Evolutionary conservation across 1,140 invertebrate species (phyloP).

Genomic region (Diabrotica virgifera): DNA sequence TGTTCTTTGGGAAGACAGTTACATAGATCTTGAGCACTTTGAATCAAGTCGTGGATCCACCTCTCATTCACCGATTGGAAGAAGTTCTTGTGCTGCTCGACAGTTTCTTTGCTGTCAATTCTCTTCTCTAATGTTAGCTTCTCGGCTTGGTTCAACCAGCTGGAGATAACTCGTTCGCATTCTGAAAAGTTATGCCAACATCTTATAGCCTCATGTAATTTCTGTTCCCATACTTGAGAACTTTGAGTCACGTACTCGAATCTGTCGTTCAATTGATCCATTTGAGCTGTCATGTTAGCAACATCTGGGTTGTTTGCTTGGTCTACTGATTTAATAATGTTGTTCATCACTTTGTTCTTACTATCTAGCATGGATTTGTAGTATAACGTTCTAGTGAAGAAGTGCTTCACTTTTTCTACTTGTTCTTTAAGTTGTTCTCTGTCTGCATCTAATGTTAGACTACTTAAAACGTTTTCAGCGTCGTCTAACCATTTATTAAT

Average conservation of each 20-base stretch:
- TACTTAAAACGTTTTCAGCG: slow-evolving; percentile 70
- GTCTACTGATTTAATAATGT: slow-evolving; percentile 76
- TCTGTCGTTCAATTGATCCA: slow-evolving; percentile 79
- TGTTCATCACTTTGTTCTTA: slow-evolving; percentile 91
- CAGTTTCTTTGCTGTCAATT: slow-evolving; percentile 74
- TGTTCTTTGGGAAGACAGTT: slow-evolving; percentile 64
- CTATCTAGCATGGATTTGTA: slow-evolving; percentile 92
- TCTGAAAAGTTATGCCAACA: slow-evolving; percentile 85
- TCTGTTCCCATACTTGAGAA: slow-evolving; percentile 74
- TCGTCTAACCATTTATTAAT: slow-evolving; percentile 81
- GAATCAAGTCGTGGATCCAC: slow-evolving; percentile 76
- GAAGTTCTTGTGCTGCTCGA: slow-evolving; percentile 79
- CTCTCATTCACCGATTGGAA: slow-evolving; percentile 81
- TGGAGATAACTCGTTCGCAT: slow-evolving; percentile 72
- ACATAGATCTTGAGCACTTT: slow-evolving; percentile 76
- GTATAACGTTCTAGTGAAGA: slow-evolving; percentile 84
- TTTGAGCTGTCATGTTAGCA: slow-evolving; percentile 63
- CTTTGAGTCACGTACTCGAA: slow-evolving; percentile 72
- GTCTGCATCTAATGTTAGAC: slow-evolving; percentile 62
- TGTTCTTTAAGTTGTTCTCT: slow-evolving; percentile 70
- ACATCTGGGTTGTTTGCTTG: slow-evolving; percentile 70
- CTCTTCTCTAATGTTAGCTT: slow-evolving; percentile 76
- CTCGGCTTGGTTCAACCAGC: slow-evolving; percentile 84
- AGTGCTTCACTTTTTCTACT: slow-evolving; percentile 80
- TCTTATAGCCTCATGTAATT: slow-evolving; percentile 72